Conservation (phyloP, 2,113 vertebrate species). For the Octodon degus region DNA sequence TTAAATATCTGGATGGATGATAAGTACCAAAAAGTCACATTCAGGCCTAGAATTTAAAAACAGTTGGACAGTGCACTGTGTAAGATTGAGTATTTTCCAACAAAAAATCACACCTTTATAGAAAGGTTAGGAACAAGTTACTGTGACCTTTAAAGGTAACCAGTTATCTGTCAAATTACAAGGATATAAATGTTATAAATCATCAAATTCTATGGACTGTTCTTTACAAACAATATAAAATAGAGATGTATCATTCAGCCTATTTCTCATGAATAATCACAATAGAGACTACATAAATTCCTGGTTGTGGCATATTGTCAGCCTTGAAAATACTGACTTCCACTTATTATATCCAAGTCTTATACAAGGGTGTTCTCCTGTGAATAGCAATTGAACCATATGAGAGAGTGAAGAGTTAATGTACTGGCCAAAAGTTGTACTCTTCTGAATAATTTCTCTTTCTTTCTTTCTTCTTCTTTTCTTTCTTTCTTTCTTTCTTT, state of each 20-base stretch:
- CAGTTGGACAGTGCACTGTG: not conserved
- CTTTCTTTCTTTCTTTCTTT: no score
- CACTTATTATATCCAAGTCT: conserved; percentile 6
- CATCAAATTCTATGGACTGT: not conserved
- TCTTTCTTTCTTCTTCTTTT: no score
- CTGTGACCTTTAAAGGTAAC: conserved; percentile 25
- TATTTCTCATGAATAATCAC: conserved; percentile 9
- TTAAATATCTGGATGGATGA: not conserved
- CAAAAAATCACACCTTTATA: not conserved
- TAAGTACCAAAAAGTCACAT: conserved; percentile 11
- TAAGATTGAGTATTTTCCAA: not conserved
- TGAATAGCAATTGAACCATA: conserved; percentile 61
- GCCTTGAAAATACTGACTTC: not conserved
- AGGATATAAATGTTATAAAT: conserved; percentile 16
- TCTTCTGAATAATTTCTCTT: conserved; percentile 16
- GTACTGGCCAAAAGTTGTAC: not conserved
- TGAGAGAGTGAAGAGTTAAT: not conserved
- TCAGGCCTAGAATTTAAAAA: conserved; percentile 13
- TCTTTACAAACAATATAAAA: conserved; percentile 24
- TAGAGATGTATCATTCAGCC: not conserved
- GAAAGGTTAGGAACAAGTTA: conserved; percentile 18
- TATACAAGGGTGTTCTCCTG: conserved; percentile 54
- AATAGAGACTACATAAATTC: conserved; percentile 12
- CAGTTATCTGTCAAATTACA: not conserved
- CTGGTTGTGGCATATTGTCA: not conserved